Evolutionary conservation across 92 coral and sea anemone species (phyloP), one percentile per base, ranked within the genome.

Genomic region (Palythoa caribaeorum): DNA sequence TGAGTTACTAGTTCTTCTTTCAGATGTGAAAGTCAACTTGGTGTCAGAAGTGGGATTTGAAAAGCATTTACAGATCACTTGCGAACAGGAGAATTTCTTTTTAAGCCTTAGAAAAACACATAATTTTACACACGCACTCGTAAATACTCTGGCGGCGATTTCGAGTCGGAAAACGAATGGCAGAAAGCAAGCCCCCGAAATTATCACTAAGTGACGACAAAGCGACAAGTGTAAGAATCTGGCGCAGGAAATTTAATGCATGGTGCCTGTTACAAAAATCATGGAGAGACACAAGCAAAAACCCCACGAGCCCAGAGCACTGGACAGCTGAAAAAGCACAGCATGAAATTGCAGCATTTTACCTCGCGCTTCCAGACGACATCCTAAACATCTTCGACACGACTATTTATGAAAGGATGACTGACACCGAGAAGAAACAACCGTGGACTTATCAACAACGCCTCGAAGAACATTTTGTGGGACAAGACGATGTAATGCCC

Each of bases 181-280:
- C 77, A 39, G 63, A 83, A 62, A 83, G 87, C 87, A 83, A 83
- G 47, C 87, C 87, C 9, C 68, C 87, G 66, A 84, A 84, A 84
- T 35, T 84, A 21, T 60, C 77, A 37, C 77, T 84, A 3, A 50
- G 75, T 39, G 68, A 84, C n/a, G 77, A 83, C 44, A 83, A 83
- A 38, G 87, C 87, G 9, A 37, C 87, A 53, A 83, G 87, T 38
- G 71, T 54, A 84, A 16, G 69, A 84, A 48, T 84, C 10, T 72
- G 88, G 88, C 6, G 83, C 83, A 52, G 68, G 63, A 77, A 77
- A 77, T 77, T 77, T 47, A 50, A 77, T 37, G 68, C 71, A 19
- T 84, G 88, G 71, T 36, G 79, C 51, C 66, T 84, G 47, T 75
- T 71, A n/a, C 77, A 71, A 47, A 60, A n/a, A 70, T 44, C 78